Base-by-base conservation (phyloP, 2,113 vertebrate species). In the Anser brachyrhynchus region DNA sequence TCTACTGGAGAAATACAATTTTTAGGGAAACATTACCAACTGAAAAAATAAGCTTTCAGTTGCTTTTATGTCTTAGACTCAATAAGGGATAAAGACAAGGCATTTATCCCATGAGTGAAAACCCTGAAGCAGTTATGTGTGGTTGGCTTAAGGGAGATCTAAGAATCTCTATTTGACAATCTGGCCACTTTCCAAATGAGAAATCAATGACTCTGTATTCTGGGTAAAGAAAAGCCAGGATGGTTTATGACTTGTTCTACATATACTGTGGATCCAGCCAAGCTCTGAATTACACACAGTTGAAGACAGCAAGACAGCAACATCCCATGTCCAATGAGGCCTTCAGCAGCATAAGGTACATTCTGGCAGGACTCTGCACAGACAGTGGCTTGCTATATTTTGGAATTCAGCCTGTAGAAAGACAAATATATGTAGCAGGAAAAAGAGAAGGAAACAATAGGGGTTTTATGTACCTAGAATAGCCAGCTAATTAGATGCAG, bases 121-220 rank as follows among this genome's bases (percentile, higher is more conserved):
- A 94, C 74, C 87, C 77, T 87, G 84, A 93, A 95, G 87, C 87
- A 87, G 73, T 70, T 93, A 75, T 59, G 64, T 23, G 4, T 77
- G 80, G 58, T 84, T 43, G 89, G 43, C 43, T 84, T 72, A 74
- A 71, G 70, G 61, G 76, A 41, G 75, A 93, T 90, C 67, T 55
- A 77, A 79, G 28, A 58, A 76, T 93, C 51, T 85, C 77, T 69
- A 31, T 67, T 66, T 94, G 71, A 97, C 46, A 52, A 49, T 72
- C 41, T 91, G 51, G 51, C 37, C 41, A 62, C 44, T 95, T 87
- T 96, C 80, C 90, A 69, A 84, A 92, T 78, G 72, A 93, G 84
- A 96, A 95, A 95, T 89, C 81, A 96, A 94, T 95, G 84, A 90
- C 86, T 84, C 70, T 74, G 66, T 80, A 94, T 95, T 93, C 80